Base-by-base conservation (phyloP, 2,888 invertebrate genomes). In the Leptinotarsa peninsularis region DNA sequence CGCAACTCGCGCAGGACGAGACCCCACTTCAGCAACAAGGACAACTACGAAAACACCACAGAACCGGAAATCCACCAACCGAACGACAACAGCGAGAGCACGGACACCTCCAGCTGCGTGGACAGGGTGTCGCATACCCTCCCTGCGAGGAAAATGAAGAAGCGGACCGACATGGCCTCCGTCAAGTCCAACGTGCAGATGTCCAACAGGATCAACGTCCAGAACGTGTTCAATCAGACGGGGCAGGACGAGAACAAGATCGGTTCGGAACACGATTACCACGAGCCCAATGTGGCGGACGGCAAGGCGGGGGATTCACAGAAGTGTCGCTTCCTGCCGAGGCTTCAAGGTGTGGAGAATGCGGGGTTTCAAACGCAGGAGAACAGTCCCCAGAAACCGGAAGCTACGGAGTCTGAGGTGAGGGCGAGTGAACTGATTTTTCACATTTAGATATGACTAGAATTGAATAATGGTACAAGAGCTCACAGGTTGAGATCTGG, bases 371-470 rank as follows among this genome's bases (percentile, higher is more conserved):
- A 94, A 85, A 93, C 93, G 78, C 93, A 93, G 83, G 93, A 93
- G 81, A 84, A 88, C 1, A 89, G 90, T 85, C 91, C 91, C 63
- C 85, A 86, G 18, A 91, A 90, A 77, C 84, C 88, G 15, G 93
- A 93, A 83, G 91, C 92, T 43, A 91, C 94, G 0, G 95, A 95
- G 84, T 95, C 95, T 0, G 96, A 96, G 85, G 93, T 96, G 0
- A 56, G 54, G 4, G 17, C 43, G 3, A 10, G 13, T 43, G 10
- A 43, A 43, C 43, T 43, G 10, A 43, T 43, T 2, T 43, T 43
- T 2, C 43, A 10, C 10, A 43, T 43, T 33, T 7, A 1, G 33
- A 7, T 2, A 33, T 33, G 33, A 33, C 7, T 33, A 7, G 1
- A 33, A 33, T 33, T 33, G 33, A 33, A 7, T 33, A 1, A 33